Evolutionary conservation across 2,888 invertebrate genomes (phyloP).

Genomic region (Ophion ventricosus): DNA sequence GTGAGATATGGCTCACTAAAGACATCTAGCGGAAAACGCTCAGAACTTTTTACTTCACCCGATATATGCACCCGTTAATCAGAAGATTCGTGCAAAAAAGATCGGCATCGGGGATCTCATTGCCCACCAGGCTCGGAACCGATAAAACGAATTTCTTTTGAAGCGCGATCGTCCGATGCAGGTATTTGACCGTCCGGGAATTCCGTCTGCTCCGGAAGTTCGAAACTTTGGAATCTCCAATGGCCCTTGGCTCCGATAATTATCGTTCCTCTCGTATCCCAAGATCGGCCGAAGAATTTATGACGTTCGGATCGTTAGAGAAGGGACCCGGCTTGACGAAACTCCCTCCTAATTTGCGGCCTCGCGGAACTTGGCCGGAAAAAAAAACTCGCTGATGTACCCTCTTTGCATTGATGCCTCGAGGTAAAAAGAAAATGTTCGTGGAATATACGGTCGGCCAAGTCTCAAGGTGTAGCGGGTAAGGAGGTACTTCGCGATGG

Average conservation of each 20-base stretch:
- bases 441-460: too few relatives aligned
- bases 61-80: constrained; percentile 47
- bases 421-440: too few relatives aligned
- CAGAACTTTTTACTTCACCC: too few relatives aligned
- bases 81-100: constrained; percentile 23
- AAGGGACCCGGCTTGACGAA: neutral
- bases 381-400: neutral
- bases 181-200: constrained; percentile 61
- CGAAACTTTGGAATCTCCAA: constrained; percentile 33
- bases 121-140: constrained; percentile 29
- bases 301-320: neutral
- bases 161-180: constrained; percentile 7
- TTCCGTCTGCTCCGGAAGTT: constrained; percentile 61
- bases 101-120: neutral
- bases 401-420: neutral
- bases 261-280: constrained; percentile 4
- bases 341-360: neutral
- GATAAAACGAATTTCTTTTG: constrained; percentile 26
- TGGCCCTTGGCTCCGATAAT: neutral
- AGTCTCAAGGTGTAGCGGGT: too few relatives aligned
- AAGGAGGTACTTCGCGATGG: too few relatives aligned
- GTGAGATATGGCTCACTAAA: too few relatives aligned
- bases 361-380: neutral
- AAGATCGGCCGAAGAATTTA: neutral
- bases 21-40: too few relatives aligned